Evolutionary conservation across 2,797 vertebrate genomes (phyloP), one percentile per base, ranked within the genome.

Genomic region (Kryptopterus vitreolus): DNA sequence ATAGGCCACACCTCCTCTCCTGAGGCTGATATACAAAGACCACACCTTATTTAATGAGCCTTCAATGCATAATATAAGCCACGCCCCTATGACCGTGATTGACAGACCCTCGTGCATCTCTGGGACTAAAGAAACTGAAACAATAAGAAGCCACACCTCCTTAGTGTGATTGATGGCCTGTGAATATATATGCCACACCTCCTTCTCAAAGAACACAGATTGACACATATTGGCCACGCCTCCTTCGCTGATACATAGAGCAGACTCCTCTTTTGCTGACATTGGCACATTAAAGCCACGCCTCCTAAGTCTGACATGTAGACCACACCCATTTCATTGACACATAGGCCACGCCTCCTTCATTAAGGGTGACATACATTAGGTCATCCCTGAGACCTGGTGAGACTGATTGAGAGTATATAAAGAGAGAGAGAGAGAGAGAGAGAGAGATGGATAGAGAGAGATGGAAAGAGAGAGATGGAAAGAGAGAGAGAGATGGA

Each of bases 381-480:
- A 50, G 48, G 8, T 16, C 48, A 50, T 50, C 48, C 48, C 16
- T 50, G 1, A 50, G 12, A 16, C 48, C 3, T 2, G 16, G 48
- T 18, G 15, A 18, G 3, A 57, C 53, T n/a, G 22, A n/a, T n/a
- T 22, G 26, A 50, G 20, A 33, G 31, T 43, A 43, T 43, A 43
- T 43, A 55, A 61, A 46, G 43, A 78, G 12, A 8, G n/a, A 12
- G 46, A 73, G 69, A 79, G 48, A 77, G 38, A 43, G 38, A 43
- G 38, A 43, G n/a, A n/a, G n/a, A n/a, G n/a, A n/a, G n/a, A n/a
- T n/a, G n/a, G n/a, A n/a, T n/a, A n/a, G n/a, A n/a, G n/a, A n/a
- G n/a, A n/a, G n/a, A n/a, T n/a, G n/a, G n/a, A n/a, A n/a, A n/a
- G n/a, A n/a, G n/a, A n/a, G n/a, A n/a, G n/a, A n/a, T n/a, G n/a